phyloP scores from a whole-genome alignment of 2,113 vertebrate genomes.

The Nanorana parkeri region DNA sequence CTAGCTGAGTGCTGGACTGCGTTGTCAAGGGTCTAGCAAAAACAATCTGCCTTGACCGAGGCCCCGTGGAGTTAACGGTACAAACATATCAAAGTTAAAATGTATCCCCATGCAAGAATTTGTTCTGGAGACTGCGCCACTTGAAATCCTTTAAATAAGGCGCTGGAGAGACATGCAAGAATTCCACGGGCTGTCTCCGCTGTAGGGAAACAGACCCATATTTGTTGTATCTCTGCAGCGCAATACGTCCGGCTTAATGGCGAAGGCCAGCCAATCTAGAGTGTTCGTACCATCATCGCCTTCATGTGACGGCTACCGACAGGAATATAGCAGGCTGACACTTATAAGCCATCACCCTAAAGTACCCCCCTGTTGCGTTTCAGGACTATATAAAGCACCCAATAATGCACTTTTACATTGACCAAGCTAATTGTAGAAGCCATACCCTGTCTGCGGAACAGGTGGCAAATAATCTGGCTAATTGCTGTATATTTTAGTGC shows the following conservation, averaged over 20 bases:
- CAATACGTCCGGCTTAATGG: background rate
- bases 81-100: constrained; percentile 16
- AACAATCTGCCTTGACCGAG: background rate
- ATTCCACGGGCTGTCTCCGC: constrained; percentile 27
- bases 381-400: constrained; percentile 51
- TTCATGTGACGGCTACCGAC: background rate
- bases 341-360: constrained; percentile 25
- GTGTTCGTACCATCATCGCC: background rate
- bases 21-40: background rate
- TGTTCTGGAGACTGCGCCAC: constrained; percentile 39
- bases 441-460: constrained; percentile 52
- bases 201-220: background rate
- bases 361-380: constrained; percentile 17
- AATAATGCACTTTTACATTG: constrained; percentile 48
- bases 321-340: background rate
- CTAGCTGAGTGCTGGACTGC: constrained; percentile 1
- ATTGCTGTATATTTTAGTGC: constrained; percentile 53
- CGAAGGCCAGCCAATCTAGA: background rate
- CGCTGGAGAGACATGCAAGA: constrained; percentile 11
- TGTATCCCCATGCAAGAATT: constrained; percentile 18
- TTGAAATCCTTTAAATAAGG: constrained; percentile 43
- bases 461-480: constrained; percentile 53
- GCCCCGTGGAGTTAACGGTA: background rate
- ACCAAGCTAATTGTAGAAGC: constrained; percentile 51
- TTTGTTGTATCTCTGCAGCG: background rate